A percentile compares a stretch with the other conserved stretches of the same genome.
Evolutionary conservation across 2,113 vertebrate species (phyloP).

Genomic region (Lophochroa leadbeateri): DNA sequence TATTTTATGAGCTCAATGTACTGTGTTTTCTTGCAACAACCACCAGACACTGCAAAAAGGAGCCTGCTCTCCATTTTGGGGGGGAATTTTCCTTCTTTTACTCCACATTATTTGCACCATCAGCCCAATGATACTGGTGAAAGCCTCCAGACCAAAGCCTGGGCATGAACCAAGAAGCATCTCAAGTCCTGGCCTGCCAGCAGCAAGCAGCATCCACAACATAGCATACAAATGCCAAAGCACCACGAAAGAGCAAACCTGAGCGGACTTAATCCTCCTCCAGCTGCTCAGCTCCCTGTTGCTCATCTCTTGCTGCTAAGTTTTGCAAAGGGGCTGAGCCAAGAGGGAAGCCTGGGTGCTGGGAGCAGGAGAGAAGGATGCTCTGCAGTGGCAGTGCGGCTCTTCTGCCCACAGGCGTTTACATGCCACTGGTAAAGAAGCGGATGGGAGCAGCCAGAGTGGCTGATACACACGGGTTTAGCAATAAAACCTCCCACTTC

Average conservation of each 20-base stretch:
- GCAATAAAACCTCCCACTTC: not conserved
- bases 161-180: not conserved
- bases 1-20: not conserved
- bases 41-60: not conserved
- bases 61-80: not conserved
- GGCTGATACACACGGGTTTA: not conserved
- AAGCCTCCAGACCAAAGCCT: not conserved
- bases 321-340: not conserved
- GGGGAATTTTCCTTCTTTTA: not conserved
- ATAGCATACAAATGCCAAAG: not conserved
- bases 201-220: not conserved
- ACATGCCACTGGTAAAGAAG: not conserved
- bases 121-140: not conserved
- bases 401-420: not conserved
- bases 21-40: not conserved
- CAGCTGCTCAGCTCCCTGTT: not conserved
- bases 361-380: not conserved
- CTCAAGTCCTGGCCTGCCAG: not conserved
- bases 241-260: not conserved
- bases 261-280: not conserved
- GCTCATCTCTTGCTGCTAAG: not conserved
- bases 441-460: not conserved
- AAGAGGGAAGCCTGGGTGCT: not conserved
- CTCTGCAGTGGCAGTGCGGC: rapidly evolving
- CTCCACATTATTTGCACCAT: not conserved